These are phyloP conservation scores for Macaria notata DNA, from an alignment of 2,888 invertebrate genomes.

Conservation along the genomic window DNA sequence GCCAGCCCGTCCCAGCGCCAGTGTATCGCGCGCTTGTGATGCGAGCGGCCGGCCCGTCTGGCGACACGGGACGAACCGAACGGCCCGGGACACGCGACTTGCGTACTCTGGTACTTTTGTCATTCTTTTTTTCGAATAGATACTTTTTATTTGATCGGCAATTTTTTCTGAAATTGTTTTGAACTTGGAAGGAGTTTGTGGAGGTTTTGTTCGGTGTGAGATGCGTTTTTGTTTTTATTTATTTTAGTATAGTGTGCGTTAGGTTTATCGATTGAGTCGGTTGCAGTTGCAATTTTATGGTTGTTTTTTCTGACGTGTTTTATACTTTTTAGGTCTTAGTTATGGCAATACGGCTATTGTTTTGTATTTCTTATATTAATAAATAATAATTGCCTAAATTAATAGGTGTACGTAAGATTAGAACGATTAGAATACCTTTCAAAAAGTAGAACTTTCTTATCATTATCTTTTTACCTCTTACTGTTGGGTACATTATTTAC, in stretches of 20 bases:
- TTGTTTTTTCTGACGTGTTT: not conserved
- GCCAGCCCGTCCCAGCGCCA: constrained; percentile 39
- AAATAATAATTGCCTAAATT: no score
- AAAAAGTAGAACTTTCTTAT: no score
- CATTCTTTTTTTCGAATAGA: not conserved
- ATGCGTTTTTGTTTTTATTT: no score
- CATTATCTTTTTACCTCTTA: no score
- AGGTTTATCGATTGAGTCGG: not conserved
- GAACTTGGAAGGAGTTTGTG: not conserved
- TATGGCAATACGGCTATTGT: not conserved
- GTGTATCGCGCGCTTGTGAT: constrained; percentile 74
- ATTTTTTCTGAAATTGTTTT: not conserved
- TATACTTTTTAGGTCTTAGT: not conserved
- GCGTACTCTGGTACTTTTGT: constrained; percentile 44
- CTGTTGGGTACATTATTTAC: no score
- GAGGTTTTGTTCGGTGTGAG: no score
- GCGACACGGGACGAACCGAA: constrained; percentile 40
- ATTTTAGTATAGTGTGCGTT: no score
- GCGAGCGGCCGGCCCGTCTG: constrained; percentile 56
- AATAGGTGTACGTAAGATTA: no score
- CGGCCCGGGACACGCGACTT: constrained; percentile 30
- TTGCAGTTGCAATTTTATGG: not conserved
- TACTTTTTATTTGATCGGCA: not conserved
- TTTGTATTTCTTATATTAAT: no score
- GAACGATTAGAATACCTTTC: no score